Evolutionary conservation across 2,797 vertebrate species (phyloP).

Genomic region (Rhincodon typus): DNA sequence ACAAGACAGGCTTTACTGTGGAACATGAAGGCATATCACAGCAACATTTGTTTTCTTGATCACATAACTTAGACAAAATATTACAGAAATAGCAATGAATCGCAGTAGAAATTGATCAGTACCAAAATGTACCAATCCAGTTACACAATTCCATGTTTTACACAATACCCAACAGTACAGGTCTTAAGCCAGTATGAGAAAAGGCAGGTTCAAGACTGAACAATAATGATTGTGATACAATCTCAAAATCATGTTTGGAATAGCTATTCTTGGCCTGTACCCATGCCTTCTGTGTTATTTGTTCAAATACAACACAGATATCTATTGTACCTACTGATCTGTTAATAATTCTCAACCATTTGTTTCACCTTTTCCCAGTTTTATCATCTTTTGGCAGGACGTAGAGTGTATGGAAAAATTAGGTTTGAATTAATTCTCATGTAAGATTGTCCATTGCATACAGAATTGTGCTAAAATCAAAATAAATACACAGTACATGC

Average conservation of each 20-base stretch:
- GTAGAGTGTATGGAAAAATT: not conserved
- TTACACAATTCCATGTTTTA: not conserved
- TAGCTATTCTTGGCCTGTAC: not conserved
- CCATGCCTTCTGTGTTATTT: not conserved
- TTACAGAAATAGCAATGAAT: not conserved
- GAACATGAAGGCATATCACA: conserved; percentile 10
- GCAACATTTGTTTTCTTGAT: not conserved
- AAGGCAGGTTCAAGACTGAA: not conserved
- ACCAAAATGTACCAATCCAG: not conserved
- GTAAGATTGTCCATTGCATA: not conserved
- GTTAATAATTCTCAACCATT: conserved; percentile 5
- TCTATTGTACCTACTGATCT: not conserved
- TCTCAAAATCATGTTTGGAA: not conserved
- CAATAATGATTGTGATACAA: not conserved
- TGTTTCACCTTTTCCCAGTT: not conserved
- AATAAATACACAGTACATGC: not conserved
- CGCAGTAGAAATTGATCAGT: not conserved
- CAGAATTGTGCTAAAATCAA: not conserved
- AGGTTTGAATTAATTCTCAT: not conserved
- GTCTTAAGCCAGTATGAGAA: not conserved
- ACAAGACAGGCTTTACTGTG: conserved; percentile 19
- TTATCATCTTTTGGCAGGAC: not conserved
- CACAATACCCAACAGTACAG: not conserved
- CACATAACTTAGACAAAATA: not conserved
- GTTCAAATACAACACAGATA: not conserved